These are phyloP conservation scores for Hyposmocoma kahamanoa DNA, from an alignment of 1,140 invertebrate genomes.

Conservation along the genomic window DNA sequence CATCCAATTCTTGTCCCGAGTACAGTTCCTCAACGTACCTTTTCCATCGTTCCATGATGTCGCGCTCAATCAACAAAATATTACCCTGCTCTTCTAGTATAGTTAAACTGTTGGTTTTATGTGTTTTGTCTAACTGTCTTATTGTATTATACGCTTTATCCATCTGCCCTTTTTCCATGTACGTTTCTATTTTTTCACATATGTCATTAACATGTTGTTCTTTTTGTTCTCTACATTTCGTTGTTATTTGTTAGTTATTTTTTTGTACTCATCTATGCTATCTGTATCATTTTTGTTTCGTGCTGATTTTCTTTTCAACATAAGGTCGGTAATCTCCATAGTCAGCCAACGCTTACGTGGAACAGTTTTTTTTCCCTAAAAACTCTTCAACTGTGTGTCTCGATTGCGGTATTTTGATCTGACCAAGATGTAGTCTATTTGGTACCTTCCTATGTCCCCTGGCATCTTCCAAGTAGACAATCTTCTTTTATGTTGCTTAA, in stretches of 20 bases:
- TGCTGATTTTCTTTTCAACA: background rate
- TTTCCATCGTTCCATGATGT: too few species aligned
- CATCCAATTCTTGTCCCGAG: too few species aligned
- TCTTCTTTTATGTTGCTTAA: too few species aligned
- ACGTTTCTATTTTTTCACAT: background rate
- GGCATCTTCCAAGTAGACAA: too few species aligned
- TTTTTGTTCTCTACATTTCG: background rate
- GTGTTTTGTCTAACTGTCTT: background rate
- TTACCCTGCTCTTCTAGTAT: background rate
- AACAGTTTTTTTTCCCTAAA: background rate
- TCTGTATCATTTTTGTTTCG: background rate
- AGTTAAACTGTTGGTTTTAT: background rate
- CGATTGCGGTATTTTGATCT: background rate
- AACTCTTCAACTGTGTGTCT: background rate
- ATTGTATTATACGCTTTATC: conserved; percentile 1
- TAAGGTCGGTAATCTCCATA: background rate
- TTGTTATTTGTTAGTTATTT: background rate
- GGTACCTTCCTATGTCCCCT: background rate
- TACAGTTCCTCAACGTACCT: too few species aligned
- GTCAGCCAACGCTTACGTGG: background rate
- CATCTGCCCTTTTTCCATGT: background rate
- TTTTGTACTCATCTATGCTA: background rate
- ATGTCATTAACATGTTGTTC: background rate
- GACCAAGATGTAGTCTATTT: background rate
- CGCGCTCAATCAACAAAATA: too few species aligned